A percentile compares a stretch with the other conserved stretches of the same genome.
These are phyloP conservation scores for Petrosia ficiformis DNA, from an alignment of 37 sponge, comb jelly and placozoan genomes.

Conservation along the genomic window DNA sequence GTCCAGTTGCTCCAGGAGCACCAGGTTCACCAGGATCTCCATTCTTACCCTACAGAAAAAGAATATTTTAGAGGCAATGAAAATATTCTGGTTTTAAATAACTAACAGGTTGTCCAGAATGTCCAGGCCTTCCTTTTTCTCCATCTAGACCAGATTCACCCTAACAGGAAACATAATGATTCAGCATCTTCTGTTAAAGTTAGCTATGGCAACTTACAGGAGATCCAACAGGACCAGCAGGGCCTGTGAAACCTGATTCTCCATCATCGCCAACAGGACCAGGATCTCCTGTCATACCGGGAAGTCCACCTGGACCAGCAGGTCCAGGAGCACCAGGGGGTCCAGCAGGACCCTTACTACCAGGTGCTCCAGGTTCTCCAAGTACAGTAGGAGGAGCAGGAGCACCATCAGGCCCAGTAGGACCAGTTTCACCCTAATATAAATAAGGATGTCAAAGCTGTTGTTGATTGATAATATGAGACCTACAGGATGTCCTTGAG, in stretches of 20 bases:
- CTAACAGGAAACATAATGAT: background rate
- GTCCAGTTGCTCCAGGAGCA: slow-evolving; percentile 45
- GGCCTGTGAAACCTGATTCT: slow-evolving; percentile 52
- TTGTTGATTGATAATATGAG: background rate
- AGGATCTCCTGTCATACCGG: slow-evolving; percentile 36
- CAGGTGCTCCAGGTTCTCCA: slow-evolving; percentile 68
- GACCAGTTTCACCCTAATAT: slow-evolving; percentile 54
- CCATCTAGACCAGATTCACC: slow-evolving; percentile 43
- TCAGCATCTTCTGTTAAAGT: background rate
- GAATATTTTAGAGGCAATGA: background rate
- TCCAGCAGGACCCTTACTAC: slow-evolving; percentile 55
- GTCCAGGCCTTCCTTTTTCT: slow-evolving; percentile 40
- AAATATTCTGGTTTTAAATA: background rate
- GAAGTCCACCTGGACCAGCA: slow-evolving; percentile 47
- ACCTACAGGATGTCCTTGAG: slow-evolving; percentile 54
- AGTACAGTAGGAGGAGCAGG: slow-evolving; percentile 22
- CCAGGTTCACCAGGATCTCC: slow-evolving; percentile 49
- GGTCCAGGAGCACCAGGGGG: slow-evolving; percentile 51
- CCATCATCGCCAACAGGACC: slow-evolving; percentile 57
- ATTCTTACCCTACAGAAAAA: slow-evolving; percentile 36
- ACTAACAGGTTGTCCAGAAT: slow-evolving; percentile 49
- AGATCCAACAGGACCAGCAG: slow-evolving; percentile 46
- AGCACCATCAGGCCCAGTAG: slow-evolving; percentile 57
- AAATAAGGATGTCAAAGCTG: background rate
- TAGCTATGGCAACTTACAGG: slow-evolving; percentile 8